Evolutionary conservation across 2,797 vertebrate species (phyloP), one percentile per base, ranked within the genome.

Genomic region (Epinephelus awoara): DNA sequence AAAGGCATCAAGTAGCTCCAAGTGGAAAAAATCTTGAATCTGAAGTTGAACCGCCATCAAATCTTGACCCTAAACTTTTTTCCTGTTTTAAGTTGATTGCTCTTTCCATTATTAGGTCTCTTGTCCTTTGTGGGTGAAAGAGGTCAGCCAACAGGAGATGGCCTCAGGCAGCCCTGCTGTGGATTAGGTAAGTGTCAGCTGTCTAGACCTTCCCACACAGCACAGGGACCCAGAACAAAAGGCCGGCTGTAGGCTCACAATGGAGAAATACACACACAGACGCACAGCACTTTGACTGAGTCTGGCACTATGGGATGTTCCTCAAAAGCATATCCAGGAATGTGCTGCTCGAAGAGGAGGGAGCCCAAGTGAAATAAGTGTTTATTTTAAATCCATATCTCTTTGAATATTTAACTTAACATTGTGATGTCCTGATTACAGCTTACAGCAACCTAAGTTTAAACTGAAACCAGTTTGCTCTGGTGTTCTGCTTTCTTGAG

Each of bases 181-280:
- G 85, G 90, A 90, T 92, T 88, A 89, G 80, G 74, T 88, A 77
- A 89, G 80, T 91, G 82, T 90, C 85, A 89, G 85, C 89, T 86
- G 84, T 92, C 88, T 91, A 87, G 88, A 91, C 85, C 66, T 85
- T 82, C 80, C 77, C 75, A 55, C 81, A 79, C 68, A 79, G 83
- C 72, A 85, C 84, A 90, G 78, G 84, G 72, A 72, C 17, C 51
- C 42, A 57, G 83, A 89, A 93, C 89, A 93, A 92, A 88, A 85
- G 82, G 65, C 64, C 8, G 76, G 47, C 84, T 87, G 75, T 75
- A 47, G 70, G 51, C 77, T 76, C 64, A 88, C 88, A 90, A 86
- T 86, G 56, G 74, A 63, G 27, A 77, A 87, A 85, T 84, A 90
- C 65, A 90, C 85, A 88, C 67, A 78, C 72, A 85, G 69, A 85